Evolutionary conservation across 2,113 vertebrate genomes (phyloP).

Genomic region (Rhinoderma darwinii): DNA sequence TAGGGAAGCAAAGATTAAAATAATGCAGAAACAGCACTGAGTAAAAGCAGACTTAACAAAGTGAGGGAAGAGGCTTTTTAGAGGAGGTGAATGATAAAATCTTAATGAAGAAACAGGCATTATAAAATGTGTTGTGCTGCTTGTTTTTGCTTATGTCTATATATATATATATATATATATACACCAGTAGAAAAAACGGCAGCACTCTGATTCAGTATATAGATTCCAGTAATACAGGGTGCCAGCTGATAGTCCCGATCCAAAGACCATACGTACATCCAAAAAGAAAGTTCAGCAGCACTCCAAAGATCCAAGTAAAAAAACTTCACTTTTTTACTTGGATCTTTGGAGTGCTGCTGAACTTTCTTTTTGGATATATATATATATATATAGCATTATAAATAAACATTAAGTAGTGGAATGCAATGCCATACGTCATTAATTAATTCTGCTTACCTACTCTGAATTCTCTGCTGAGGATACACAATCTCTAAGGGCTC

Average conservation of each 20-base stretch:
- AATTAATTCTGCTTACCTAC: slow-evolving; percentile 65
- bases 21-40: slow-evolving; percentile 82
- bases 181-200: no score
- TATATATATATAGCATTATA: slow-evolving; percentile 75
- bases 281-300: no score
- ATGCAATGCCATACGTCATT: slow-evolving; percentile 63
- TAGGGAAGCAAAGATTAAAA: slow-evolving; percentile 87
- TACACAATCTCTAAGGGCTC: slow-evolving; percentile 2
- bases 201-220: no score
- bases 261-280: no score
- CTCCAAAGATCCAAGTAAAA: no score
- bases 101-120: slow-evolving; percentile 98
- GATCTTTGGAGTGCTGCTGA: no score
- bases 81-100: slow-evolving; percentile 87
- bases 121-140: slow-evolving; percentile 77
- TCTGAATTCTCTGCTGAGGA: slow-evolving; percentile 33
- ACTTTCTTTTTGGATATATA: slow-evolving; percentile 68
- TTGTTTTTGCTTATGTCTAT: slow-evolving; percentile 70
- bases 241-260: no score
- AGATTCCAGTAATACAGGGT: no score
- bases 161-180: no score
- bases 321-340: no score
- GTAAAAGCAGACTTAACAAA: slow-evolving; percentile 78
- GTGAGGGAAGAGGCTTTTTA: slow-evolving; percentile 82
- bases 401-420: slow-evolving; percentile 74